phyloP scores from a whole-genome alignment of 2,113 vertebrate genomes.

The Burhinus bistriatus region DNA sequence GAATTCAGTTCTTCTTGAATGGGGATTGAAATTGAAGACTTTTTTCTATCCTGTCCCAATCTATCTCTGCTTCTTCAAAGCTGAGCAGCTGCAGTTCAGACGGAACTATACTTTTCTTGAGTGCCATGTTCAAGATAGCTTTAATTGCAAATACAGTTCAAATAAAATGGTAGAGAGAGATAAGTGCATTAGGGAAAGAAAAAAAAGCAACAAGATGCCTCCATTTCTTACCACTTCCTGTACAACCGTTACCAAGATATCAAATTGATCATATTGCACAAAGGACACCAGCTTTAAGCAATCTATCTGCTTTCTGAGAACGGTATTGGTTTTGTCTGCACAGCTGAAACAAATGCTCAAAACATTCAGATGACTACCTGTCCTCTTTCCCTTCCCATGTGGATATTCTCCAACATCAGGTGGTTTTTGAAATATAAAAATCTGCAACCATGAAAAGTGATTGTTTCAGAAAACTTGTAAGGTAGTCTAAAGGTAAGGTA shows the following conservation, averaged over 20 bases:
- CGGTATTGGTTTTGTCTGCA: background rate
- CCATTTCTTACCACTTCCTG: constrained; percentile 31
- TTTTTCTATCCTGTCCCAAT: background rate
- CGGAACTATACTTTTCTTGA: background rate
- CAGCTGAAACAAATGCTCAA: background rate
- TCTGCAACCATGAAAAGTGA: background rate
- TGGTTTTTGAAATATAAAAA: background rate
- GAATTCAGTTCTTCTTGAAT: background rate
- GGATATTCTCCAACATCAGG: background rate
- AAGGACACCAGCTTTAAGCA: background rate
- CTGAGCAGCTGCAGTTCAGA: background rate
- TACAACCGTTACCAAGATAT: background rate
- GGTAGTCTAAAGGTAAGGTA: background rate
- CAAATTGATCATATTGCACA: background rate
- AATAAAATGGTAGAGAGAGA: background rate
- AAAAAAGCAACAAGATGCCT: background rate
- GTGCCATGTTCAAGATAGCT: background rate
- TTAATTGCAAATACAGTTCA: constrained; percentile 10
- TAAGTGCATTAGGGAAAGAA: background rate
- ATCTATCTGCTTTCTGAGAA: background rate
- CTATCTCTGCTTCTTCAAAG: background rate
- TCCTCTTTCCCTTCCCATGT: background rate
- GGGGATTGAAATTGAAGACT: background rate
- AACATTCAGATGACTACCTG: background rate
- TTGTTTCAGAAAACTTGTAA: background rate